Evolutionary conservation across 2,888 invertebrate genomes (phyloP), one percentile per base, ranked within the genome.

Genomic region (Drosophila paranaensis): DNA sequence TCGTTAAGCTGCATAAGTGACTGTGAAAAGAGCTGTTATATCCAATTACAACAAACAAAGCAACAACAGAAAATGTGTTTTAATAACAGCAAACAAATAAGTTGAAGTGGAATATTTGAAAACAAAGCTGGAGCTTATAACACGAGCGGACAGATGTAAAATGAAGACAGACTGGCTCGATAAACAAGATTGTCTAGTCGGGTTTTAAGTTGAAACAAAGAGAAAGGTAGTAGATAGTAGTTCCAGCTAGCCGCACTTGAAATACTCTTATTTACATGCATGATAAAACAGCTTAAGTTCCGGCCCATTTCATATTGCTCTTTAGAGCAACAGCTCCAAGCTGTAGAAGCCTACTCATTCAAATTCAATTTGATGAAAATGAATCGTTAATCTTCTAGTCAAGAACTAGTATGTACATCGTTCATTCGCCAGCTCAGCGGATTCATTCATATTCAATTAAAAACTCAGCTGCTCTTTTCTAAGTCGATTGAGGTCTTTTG

Each of bases 121-220:
- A 43, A 43, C 20, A 45, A 25, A 45, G 45, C 25, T 45, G 13
- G 25, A 20, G 25, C 45, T 20, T 20, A 43, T 43, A 43, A 20
- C 4, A 20, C 43, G 20, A 43, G 42, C 16, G 10, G 16, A 16
- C 42, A 16, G 16, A 42, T 16, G 16, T 42, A 9, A 16, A 48
- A 33, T 48, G 30, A 14, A 9, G 30, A 10, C 10, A 33, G 16
- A 33, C 11, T 33, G 48, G 11, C 14, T 51, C 51, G 51, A 51
- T 51, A 37, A 37, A 51, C 51, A 51, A 37, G 51, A 35, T 13
- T 20, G 35, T 51, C 37, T 51, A 37, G 51, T 25, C 51, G 35
- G 37, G 37, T 37, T 51, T 9, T 16, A 50, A 33, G 27, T n/a
- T 35, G 3, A 51, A 33, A 51, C n/a, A 48, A 48, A 10, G 8